Base-by-base conservation (phyloP, 1,140 invertebrate species). In the Campoletis sonorensis region DNA sequence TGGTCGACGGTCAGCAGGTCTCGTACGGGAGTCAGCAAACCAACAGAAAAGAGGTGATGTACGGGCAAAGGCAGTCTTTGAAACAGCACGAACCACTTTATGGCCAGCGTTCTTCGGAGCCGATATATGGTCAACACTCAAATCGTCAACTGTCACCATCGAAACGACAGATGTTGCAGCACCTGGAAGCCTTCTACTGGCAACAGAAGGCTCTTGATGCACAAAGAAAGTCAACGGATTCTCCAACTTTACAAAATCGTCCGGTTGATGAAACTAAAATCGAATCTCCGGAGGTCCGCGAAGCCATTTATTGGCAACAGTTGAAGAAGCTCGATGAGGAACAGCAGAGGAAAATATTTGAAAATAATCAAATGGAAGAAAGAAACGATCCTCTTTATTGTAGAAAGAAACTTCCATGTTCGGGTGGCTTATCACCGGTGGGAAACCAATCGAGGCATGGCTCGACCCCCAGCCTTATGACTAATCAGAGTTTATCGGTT, bases 261-360 rank as follows among this genome's bases (percentile, higher is more conserved):
- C 7, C 68, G 45, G 15, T 23, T 49, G 81, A 85, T 8, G 83
- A 84, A 0, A 16, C 82, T 10, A 80, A 84, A 51, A 85, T 86
- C 16, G 86, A 88, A 27, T 79, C 85, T 10, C 88, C 90, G 0
- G 87, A 91, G 77, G 84, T 89, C 13, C 82, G 90, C 15, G 90
- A 91, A 27, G 90, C 88, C 0, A 87, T 91, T 4, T 91, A 91
- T 51, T 91, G 90, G 90, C 90, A 91, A 21, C 88, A 90, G 26
- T 73, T 91, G 64, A 91, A 91, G 79, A 90, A 87, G 16, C 70
- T 91, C 8, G 86, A 91, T 71, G 90, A 91, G 70, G 90, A 91
- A 75, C 90, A 90, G 54, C 90, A 91, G 70, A 81, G 86, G 10
- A 83, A 84, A 18, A 90, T 91, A 33, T 91, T 89, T 75, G 87